Percentiles rank a stretch among this genome's conserved stretches.
These are phyloP conservation scores for Nasua narica DNA, from an alignment of 2,797 vertebrate species.

Conservation along the genomic window DNA sequence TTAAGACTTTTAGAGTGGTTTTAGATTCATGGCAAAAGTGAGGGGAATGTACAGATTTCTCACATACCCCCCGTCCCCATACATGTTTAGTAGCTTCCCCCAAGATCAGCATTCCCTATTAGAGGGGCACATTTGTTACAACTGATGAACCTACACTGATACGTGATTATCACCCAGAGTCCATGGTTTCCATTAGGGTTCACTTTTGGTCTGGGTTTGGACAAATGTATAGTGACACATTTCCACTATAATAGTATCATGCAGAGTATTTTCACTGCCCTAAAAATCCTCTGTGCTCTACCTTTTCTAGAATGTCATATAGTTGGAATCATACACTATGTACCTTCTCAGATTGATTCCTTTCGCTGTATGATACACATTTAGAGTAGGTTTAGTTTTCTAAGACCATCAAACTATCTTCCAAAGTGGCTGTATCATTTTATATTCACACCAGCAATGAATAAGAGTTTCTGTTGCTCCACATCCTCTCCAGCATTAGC, in stretches of 20 bases:
- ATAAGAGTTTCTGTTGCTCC: not conserved
- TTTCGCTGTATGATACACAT: not conserved
- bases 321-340: not conserved
- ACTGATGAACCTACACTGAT: not conserved
- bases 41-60: not conserved
- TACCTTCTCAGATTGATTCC: not conserved
- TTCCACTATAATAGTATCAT: not conserved
- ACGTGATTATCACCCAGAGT: not conserved
- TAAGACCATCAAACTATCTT: not conserved
- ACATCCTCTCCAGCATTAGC: not conserved
- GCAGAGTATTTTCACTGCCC: not conserved
- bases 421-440: not conserved
- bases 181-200: not conserved
- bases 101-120: not conserved
- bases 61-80: too few relatives aligned
- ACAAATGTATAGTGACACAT: not conserved
- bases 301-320: not conserved
- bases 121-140: not conserved
- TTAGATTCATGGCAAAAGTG: not conserved
- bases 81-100: not conserved
- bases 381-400: not conserved
- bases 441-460: not conserved
- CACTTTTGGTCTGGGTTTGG: not conserved
- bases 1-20: not conserved
- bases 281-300: not conserved